These are phyloP conservation scores for Sinocyclocheilus anophthalmus DNA, from an alignment of 2,113 vertebrate genomes.

Conservation along the genomic window DNA sequence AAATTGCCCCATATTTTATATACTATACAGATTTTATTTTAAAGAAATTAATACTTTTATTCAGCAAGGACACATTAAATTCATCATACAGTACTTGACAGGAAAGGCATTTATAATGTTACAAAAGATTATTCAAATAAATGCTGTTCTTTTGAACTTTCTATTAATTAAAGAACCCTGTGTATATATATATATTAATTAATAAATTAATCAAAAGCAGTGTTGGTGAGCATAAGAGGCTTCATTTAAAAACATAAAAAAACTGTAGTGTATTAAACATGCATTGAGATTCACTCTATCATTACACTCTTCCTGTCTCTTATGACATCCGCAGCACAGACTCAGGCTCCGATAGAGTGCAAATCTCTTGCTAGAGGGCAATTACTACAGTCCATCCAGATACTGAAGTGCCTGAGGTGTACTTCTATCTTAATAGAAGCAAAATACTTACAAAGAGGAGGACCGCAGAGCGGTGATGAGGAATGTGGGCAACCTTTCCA, in stretches of 20 bases:
- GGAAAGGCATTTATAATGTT: neutral
- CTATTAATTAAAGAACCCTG: neutral
- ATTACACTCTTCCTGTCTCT: slow-evolving; percentile 57
- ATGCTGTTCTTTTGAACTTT: neutral
- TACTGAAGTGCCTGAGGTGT: slow-evolving; percentile 64
- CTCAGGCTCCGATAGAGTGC: slow-evolving; percentile 56
- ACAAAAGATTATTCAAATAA: slow-evolving; percentile 3
- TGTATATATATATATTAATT: neutral
- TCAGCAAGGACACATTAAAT: neutral
- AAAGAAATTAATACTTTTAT: neutral
- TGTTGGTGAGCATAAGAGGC: too few species aligned
- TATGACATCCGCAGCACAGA: slow-evolving; percentile 53
- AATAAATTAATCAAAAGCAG: neutral
- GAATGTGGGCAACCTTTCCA: slow-evolving; percentile 6
- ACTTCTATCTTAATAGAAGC: slow-evolving; percentile 53
- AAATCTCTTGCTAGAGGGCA: slow-evolving; percentile 49
- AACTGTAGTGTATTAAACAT: too few species aligned
- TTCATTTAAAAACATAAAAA: too few species aligned
- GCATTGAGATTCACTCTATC: slow-evolving; percentile 31
- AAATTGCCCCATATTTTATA: neutral
- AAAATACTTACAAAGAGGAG: slow-evolving; percentile 35
- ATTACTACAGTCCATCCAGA: slow-evolving; percentile 67
- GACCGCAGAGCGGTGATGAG: neutral
- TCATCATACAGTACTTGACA: neutral
- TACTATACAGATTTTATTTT: neutral